Conservation (phyloP, 2,797 vertebrate genomes). For the Sebastes steindachneri region DNA sequence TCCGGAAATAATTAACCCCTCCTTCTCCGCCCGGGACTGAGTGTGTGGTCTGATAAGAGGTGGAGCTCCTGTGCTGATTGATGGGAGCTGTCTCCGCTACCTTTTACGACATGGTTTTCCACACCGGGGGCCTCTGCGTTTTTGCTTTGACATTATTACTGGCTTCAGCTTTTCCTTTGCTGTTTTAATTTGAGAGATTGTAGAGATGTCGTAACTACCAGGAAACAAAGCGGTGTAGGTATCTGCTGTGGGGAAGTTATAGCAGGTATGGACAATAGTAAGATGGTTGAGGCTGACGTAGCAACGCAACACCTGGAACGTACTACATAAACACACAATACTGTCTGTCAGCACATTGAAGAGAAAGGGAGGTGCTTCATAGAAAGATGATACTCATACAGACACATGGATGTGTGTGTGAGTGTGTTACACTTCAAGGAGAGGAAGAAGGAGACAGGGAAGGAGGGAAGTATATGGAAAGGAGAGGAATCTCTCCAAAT, state of each 20-base stretch:
- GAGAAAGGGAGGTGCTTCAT: conserved; percentile 6
- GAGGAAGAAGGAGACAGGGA: not conserved
- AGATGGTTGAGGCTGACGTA: not conserved
- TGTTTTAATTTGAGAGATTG: not conserved
- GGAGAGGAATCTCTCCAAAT: conserved; percentile 34
- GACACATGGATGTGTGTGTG: not conserved
- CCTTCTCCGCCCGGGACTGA: conserved; percentile 23
- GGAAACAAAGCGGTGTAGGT: not conserved
- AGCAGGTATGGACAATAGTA: conserved; percentile 16
- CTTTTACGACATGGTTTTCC: conserved; percentile 56
- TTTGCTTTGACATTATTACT: conserved; percentile 36
- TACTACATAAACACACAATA: not conserved
- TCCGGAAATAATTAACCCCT: conserved; percentile 79
- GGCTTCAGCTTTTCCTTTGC: conserved; percentile 4
- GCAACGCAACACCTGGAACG: conserved; percentile 40
- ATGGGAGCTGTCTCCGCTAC: conserved; percentile 64
- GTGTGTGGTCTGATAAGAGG: conserved; percentile 77
- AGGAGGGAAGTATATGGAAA: not conserved
- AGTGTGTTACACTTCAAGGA: not conserved
- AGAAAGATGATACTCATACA: conserved; percentile 34
- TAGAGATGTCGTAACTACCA: not conserved
- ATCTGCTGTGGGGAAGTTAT: not conserved
- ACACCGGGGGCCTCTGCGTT: conserved; percentile 32
- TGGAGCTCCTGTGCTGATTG: conserved; percentile 67
- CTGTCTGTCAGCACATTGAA: conserved; percentile 34